Evolutionary conservation across 1,140 invertebrate species (phyloP), one percentile per base, ranked within the genome.

Genomic region (Myzus persicae): DNA sequence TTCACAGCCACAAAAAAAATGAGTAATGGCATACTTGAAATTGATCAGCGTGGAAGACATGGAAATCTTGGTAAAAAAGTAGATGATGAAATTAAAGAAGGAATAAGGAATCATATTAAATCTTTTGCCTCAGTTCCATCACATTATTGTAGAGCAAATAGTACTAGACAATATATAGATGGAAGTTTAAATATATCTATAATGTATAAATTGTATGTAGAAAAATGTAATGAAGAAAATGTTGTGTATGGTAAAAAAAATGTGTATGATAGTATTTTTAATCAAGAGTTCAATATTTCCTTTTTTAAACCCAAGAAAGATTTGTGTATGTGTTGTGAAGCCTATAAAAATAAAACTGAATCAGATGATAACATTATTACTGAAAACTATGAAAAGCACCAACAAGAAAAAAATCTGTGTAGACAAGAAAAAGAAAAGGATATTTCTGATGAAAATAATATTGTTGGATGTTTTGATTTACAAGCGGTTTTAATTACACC

Each of bases 151-250:
- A 85, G 40, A 11, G 31, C 46, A 46, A 46, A 46, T 46, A 46
- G 46, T 46, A 46, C 46, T 46, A 46, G 54, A 54, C 54, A 54
- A 54, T 76, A 76, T 76, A 76, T 76, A 31, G 59, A 76, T 76
- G 31, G 59, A 7, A 31, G 31, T 76, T 76, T n/a, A 76, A 76
- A 76, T 76, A 76, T 76, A 31, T 76, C 59, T 31, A 5, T 76
- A n/a, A 76, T 76, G 59, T 76, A 76, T 76, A 76, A n/a, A n/a
- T n/a, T 76, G 59, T 76, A 76, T 76, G 26, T 76, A 31, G 59
- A 76, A n/a, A 76, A 76, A 76, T 76, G 59, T n/a, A 76, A 76
- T n/a, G 59, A 76, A 76, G 59, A 76, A 76, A n/a, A 76, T 76
- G 31, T 76, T 76, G 59, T n/a, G 24, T 76, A 76, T 76, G 59